phyloP scores from a whole-genome alignment of 35 echinoderm and acorn worm genomes.

The Holothuria glaberrima region DNA sequence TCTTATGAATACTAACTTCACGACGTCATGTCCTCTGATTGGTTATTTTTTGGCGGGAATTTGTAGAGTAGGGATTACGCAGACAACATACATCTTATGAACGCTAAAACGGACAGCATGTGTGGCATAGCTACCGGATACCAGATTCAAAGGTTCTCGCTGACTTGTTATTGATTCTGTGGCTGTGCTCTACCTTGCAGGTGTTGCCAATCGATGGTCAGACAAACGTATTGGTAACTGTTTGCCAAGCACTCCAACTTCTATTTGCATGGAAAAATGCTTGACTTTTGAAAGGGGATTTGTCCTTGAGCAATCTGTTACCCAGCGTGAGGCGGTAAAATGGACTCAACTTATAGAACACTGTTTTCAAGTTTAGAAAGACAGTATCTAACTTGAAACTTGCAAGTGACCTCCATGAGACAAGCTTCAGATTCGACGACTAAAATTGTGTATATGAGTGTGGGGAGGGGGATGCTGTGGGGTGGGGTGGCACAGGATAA shows the following conservation, averaged over 20 bases:
- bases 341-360: too few species aligned
- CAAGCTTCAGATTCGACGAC: background rate
- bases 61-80: too few species aligned
- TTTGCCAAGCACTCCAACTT: conserved; percentile 19
- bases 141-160: background rate
- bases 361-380: too few species aligned
- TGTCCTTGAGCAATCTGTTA: too few species aligned
- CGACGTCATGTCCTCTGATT: background rate
- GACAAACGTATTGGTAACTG: conserved; percentile 21
- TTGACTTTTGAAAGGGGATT: background rate
- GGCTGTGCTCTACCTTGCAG: background rate
- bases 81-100: too few species aligned
- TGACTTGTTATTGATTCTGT: conserved; percentile 7
- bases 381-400: too few species aligned
- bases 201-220: conserved; percentile 16
- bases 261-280: background rate
- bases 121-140: conserved; percentile 2
- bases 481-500: background rate
- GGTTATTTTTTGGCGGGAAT: conserved; percentile 21
- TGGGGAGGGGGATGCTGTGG: background rate
- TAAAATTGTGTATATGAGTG: too few species aligned
- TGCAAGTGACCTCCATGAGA: too few species aligned
- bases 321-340: too few species aligned
- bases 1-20: too few species aligned
- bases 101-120: too few species aligned